A percentile compares a stretch with the other conserved stretches of the same genome.
phyloP scores from a whole-genome alignment of 2,797 vertebrate species.

The Enteromius unitaeniatus region DNA sequence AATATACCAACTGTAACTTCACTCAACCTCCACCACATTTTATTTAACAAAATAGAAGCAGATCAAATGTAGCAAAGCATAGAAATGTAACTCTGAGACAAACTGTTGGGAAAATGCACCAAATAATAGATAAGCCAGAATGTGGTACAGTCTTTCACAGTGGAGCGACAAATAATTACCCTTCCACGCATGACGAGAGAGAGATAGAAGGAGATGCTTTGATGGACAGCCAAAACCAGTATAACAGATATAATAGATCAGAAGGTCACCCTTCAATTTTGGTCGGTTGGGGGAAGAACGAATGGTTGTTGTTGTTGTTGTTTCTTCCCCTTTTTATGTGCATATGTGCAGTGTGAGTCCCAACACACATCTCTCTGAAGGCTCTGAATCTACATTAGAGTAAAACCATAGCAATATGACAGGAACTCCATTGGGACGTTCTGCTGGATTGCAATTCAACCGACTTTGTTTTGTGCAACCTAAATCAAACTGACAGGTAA shows the following conservation, averaged over 20 bases:
- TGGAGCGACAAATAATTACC: slow-evolving; percentile 70
- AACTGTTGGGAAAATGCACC: slow-evolving; percentile 74
- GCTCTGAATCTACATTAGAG: slow-evolving; percentile 36
- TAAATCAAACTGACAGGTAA: slow-evolving; percentile 41
- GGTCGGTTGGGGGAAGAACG: not conserved
- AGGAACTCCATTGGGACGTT: slow-evolving; percentile 24
- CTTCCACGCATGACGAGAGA: slow-evolving; percentile 51
- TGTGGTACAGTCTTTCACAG: slow-evolving; percentile 75
- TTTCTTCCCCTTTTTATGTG: not conserved
- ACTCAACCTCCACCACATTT: slow-evolving; percentile 83
- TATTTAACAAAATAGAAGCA: slow-evolving; percentile 86
- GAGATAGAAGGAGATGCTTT: slow-evolving; percentile 29
- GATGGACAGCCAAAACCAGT: slow-evolving; percentile 59
- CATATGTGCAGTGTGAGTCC: slow-evolving; percentile 25
- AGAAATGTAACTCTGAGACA: slow-evolving; percentile 82
- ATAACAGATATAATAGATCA: slow-evolving; percentile 67
- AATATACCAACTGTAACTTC: slow-evolving; percentile 47
- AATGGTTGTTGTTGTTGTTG: not conserved
- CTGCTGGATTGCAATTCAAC: slow-evolving; percentile 34
- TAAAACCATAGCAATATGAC: slow-evolving; percentile 39
- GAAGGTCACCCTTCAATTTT: slow-evolving; percentile 65
- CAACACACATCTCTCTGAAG: slow-evolving; percentile 28
- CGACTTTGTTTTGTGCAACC: slow-evolving; percentile 37
- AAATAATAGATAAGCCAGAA: slow-evolving; percentile 74
- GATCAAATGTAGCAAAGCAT: slow-evolving; percentile 83